phyloP scores from a whole-genome alignment of 2,888 invertebrate species.

The Ashinkailepas kermadecensis region DNA sequence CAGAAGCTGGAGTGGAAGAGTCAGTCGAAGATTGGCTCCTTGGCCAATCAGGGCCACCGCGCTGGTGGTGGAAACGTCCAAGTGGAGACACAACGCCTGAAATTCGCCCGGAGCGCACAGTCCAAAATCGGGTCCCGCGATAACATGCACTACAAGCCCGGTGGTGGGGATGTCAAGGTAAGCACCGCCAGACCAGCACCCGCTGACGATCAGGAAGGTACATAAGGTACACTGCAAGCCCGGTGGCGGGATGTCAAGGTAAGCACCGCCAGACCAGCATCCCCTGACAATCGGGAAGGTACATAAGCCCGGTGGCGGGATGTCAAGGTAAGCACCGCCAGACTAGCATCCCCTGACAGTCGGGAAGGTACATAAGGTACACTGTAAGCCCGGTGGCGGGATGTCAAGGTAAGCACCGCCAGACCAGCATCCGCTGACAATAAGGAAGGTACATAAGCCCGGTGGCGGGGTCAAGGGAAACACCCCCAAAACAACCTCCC shows the following conservation, averaged over 20 bases:
- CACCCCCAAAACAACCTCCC: too few relatives aligned
- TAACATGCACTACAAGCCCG: slow-evolving; percentile 77
- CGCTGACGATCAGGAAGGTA: too few relatives aligned
- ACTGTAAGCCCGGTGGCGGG: too few relatives aligned
- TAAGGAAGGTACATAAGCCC: too few relatives aligned
- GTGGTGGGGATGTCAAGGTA: slow-evolving; percentile 84
- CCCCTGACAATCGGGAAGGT: too few relatives aligned
- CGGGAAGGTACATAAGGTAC: too few relatives aligned
- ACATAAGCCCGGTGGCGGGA: slow-evolving; percentile 77
- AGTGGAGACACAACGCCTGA: slow-evolving; percentile 72
- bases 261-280: too few relatives aligned
- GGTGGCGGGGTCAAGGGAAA: slow-evolving; percentile 81
- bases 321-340: slow-evolving; percentile 59
- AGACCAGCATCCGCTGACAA: too few relatives aligned
- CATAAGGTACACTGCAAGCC: too few relatives aligned
- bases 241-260: too few relatives aligned
- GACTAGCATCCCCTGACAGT: too few relatives aligned
- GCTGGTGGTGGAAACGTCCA: slow-evolving; percentile 95
- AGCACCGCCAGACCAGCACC: not conserved
- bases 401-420: too few relatives aligned
- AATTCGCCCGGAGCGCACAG: slow-evolving; percentile 87
- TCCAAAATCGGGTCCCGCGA: slow-evolving; percentile 88
- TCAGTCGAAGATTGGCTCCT: slow-evolving; percentile 83
- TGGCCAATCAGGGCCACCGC: slow-evolving; percentile 81
- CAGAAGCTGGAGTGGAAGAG: slow-evolving; percentile 88